These are phyloP conservation scores for Drosophila teissieri DNA, from an alignment of 1,140 invertebrate genomes.

Conservation along the genomic window DNA sequence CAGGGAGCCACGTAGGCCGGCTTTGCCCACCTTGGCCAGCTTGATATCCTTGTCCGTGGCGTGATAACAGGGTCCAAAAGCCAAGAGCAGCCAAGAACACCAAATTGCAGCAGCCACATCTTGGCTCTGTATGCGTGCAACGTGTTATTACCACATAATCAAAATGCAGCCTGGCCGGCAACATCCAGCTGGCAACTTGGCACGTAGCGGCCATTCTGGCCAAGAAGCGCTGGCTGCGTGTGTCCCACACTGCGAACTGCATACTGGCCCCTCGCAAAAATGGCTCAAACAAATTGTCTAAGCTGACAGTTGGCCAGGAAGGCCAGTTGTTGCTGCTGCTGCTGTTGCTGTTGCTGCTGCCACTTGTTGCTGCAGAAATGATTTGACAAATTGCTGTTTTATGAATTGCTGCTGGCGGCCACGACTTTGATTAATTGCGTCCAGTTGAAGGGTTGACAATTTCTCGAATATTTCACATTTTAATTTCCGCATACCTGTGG, in stretches of 20 bases:
- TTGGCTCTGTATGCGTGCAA: slow-evolving; percentile 72
- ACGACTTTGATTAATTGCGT: slow-evolving; percentile 67
- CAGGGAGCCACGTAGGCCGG: slow-evolving; percentile 51
- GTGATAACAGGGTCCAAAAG: slow-evolving; percentile 67
- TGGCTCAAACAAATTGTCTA: slow-evolving; percentile 82
- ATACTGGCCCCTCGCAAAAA: slow-evolving; percentile 41
- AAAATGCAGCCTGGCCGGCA: slow-evolving; percentile 63
- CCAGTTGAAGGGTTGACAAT: slow-evolving; percentile 74
- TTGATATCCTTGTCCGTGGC: slow-evolving; percentile 24
- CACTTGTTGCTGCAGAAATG: slow-evolving; percentile 57
- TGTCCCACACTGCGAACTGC: slow-evolving; percentile 49
- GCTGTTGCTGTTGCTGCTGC: slow-evolving; percentile 20
- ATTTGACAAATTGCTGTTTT: slow-evolving; percentile 82
- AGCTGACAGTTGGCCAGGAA: slow-evolving; percentile 71
- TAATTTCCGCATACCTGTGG: slow-evolving; percentile 60
- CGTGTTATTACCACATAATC: slow-evolving; percentile 81
- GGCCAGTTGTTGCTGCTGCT: slow-evolving; percentile 26
- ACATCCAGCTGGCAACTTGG: slow-evolving; percentile 11
- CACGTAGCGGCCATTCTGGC: slow-evolving; percentile 9
- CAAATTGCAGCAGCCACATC: slow-evolving; percentile 59
- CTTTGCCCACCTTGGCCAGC: not conserved
- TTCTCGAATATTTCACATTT: slow-evolving; percentile 56
- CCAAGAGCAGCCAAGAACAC: slow-evolving; percentile 14
- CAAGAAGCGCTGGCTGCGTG: slow-evolving; percentile 45
- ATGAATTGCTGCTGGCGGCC: slow-evolving; percentile 59